These are phyloP conservation scores for Brachyrhaphis roseni DNA, from an alignment of 2,797 vertebrate species.

Conservation along the genomic window DNA sequence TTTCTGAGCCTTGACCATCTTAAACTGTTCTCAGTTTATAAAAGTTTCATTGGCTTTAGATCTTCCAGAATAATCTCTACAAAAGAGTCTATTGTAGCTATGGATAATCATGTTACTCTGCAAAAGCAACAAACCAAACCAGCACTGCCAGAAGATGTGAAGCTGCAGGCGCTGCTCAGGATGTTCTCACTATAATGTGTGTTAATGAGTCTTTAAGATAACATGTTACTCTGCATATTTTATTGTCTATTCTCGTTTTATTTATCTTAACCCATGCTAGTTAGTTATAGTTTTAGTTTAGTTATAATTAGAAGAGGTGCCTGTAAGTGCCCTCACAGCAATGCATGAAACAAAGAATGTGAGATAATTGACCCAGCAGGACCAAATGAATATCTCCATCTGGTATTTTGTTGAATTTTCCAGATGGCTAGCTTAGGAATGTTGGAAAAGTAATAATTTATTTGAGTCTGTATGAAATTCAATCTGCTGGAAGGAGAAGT, in stretches of 20 bases:
- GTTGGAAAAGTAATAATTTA: constrained; percentile 54
- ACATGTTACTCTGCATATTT: neutral
- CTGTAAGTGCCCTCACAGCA: neutral
- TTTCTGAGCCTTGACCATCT: neutral
- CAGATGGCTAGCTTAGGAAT: constrained; percentile 63
- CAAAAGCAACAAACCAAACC: neutral
- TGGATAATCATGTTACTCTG: neutral
- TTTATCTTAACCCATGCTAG: neutral
- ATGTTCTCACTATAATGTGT: neutral
- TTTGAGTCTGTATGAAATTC: constrained; percentile 49
- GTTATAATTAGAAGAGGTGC: neutral
- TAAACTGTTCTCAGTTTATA: neutral
- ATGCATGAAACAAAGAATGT: constrained; percentile 31
- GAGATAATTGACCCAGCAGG: constrained; percentile 49
- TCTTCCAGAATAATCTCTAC: neutral
- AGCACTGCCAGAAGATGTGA: neutral
- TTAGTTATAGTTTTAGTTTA: neutral
- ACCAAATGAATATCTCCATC: constrained; percentile 34
- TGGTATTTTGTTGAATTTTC: constrained; percentile 51
- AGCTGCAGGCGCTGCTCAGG: neutral
- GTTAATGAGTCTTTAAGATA: neutral
- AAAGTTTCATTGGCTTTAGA: neutral
- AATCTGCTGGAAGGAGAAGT: constrained; percentile 39
- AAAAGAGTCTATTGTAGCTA: neutral
- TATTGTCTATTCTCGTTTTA: neutral